Conservation (phyloP, 2,113 vertebrate genomes). For the Anolis sagrei region DNA sequence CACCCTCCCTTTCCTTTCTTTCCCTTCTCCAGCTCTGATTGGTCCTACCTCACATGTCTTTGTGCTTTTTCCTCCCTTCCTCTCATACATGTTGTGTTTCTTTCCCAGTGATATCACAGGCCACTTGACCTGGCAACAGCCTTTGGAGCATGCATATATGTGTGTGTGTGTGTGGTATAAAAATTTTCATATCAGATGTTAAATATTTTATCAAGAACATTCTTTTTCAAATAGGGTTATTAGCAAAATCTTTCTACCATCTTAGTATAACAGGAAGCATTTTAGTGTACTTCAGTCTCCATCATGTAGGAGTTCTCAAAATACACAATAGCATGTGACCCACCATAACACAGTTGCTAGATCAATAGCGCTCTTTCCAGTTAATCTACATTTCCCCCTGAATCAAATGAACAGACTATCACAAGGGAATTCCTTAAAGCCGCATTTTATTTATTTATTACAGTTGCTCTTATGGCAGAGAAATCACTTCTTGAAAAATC, state of each 20-base stretch:
- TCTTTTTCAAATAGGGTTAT: neutral
- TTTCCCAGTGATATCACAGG: too few relatives aligned
- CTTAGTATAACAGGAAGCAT: neutral
- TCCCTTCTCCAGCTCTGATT: too few relatives aligned
- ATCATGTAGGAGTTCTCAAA: neutral
- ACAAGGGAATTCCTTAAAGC: constrained; percentile 66
- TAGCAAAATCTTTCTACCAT: neutral
- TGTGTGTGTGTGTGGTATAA: too few relatives aligned
- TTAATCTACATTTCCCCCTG: neutral
- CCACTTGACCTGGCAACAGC: too few relatives aligned
- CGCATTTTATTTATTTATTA: constrained; percentile 67
- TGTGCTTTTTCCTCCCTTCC: too few relatives aligned
- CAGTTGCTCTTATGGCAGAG: constrained; percentile 60
- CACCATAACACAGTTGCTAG: neutral
- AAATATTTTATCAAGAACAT: too few relatives aligned
- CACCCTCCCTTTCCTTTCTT: too few relatives aligned
- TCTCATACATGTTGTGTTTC: too few relatives aligned
- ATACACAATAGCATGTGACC: neutral
- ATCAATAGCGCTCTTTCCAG: neutral
- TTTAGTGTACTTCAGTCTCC: neutral
- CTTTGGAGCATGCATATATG: too few relatives aligned
- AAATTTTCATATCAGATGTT: too few relatives aligned
- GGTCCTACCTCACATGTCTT: too few relatives aligned
- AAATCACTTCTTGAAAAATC: constrained; percentile 55
- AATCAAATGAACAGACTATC: constrained; percentile 42